Base-by-base conservation (phyloP, 2,797 vertebrate species). In the Pelobates cultripes region DNA sequence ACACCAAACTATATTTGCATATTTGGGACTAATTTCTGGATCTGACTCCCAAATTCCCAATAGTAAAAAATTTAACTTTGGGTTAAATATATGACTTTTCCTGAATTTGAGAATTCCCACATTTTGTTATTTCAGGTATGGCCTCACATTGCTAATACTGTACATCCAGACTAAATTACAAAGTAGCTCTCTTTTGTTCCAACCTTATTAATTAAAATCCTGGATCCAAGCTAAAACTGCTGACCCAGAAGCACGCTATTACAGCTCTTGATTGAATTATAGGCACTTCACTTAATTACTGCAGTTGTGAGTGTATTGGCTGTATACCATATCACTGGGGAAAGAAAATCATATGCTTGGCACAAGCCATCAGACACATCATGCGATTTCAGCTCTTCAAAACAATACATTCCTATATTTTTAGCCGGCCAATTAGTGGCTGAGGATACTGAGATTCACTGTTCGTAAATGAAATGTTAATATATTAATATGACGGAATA, bases 261-360 rank as follows among this genome's bases (percentile, higher is more conserved):
- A 76, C 61, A 47, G 69, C 9, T 13, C 14, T 15, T 76, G 73
- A 79, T 76, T 84, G 82, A 79, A 79, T 80, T 79, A 80, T 80
- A 64, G 73, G 72, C 82, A 84, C 82, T 84, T 70, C 72, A 42
- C 73, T 47, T 80, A 84, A 84, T 84, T 84, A 84, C 82, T 84
- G 82, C 82, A 76, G 82, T 3, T 40, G 17, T 7, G 4, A 12
- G 17, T 60, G 15, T 7, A 14, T 66, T 71, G 17, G 14, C 45
- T 57, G 15, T 71, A 70, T 70, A 69, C 43, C 12, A 64, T 40
- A 64, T 28, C n/a, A 14, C 61, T 40, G 17, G 61, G 61, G 61
- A 14, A 17, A 60, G 57, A n/a, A 17, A 64, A 64, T 28, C n/a
- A 64, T 28, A 64, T 28, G 7, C 10, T 64, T 40, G n/a, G n/a